Conservation (phyloP, 2,888 invertebrate species). For the Tipula unca region DNA sequence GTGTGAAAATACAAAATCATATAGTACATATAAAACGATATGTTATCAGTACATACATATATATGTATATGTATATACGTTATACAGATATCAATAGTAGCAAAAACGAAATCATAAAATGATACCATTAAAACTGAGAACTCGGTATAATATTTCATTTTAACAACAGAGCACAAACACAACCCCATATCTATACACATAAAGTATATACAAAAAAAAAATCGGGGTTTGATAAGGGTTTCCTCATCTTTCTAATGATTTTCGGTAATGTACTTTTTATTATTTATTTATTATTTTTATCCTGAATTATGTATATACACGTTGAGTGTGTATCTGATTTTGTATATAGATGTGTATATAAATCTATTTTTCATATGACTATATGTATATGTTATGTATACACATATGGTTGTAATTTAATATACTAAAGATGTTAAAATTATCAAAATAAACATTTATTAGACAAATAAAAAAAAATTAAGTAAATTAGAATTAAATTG, state of each 20-base stretch:
- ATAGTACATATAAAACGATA: too few relatives aligned
- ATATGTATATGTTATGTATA: background rate
- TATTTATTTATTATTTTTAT: conserved; percentile 8
- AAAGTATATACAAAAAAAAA: background rate
- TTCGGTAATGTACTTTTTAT: background rate
- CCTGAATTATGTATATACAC: background rate
- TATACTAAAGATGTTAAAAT: background rate
- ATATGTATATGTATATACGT: too few relatives aligned
- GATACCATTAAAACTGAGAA: background rate
- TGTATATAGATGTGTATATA: background rate
- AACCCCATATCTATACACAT: background rate
- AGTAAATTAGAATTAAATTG: background rate
- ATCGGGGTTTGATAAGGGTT: background rate
- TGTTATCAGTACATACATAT: too few relatives aligned
- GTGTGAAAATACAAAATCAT: too few relatives aligned
- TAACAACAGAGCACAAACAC: background rate
- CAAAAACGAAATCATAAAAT: background rate
- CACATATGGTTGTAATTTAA: background rate
- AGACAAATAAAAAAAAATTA: background rate
- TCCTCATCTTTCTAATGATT: background rate
- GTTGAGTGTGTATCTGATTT: background rate
- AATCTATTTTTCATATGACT: background rate
- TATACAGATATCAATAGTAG: background rate
- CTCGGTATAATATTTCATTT: background rate
- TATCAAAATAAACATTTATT: background rate